These are phyloP conservation scores for Iguana delicatissima DNA, from an alignment of 2,797 vertebrate species.

Conservation along the genomic window DNA sequence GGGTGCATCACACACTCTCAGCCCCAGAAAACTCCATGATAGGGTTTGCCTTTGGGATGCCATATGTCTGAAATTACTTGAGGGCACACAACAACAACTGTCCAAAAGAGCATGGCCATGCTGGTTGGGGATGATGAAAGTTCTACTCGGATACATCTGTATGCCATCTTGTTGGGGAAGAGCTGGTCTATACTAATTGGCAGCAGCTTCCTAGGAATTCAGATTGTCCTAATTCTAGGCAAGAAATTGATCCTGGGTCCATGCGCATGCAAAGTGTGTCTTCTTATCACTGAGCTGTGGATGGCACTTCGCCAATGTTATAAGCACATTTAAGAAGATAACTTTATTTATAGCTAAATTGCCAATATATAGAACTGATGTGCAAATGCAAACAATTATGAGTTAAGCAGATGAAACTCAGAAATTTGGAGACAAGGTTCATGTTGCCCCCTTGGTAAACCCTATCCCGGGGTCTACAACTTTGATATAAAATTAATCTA, in stretches of 20 bases:
- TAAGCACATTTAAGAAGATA: neutral
- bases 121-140: neutral
- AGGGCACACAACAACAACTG: too few species aligned
- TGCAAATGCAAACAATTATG: neutral
- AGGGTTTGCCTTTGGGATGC: too few species aligned
- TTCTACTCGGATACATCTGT: neutral
- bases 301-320: neutral
- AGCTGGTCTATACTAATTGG: too few species aligned
- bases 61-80: too few species aligned
- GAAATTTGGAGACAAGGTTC: neutral
- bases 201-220: neutral
- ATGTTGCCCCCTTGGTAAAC: too few species aligned
- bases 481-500: too few species aligned
- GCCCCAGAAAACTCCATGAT: too few species aligned
- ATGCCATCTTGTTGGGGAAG: neutral
- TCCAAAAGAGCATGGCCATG: neutral
- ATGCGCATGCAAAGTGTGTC: neutral
- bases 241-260: neutral
- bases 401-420: neutral
- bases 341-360: neutral
- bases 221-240: neutral
- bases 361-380: neutral
- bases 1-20: too few species aligned
- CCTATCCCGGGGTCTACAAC: too few species aligned
- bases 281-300: neutral